Conservation (phyloP, 2,797 vertebrate genomes). For the Catharus ustulatus region DNA sequence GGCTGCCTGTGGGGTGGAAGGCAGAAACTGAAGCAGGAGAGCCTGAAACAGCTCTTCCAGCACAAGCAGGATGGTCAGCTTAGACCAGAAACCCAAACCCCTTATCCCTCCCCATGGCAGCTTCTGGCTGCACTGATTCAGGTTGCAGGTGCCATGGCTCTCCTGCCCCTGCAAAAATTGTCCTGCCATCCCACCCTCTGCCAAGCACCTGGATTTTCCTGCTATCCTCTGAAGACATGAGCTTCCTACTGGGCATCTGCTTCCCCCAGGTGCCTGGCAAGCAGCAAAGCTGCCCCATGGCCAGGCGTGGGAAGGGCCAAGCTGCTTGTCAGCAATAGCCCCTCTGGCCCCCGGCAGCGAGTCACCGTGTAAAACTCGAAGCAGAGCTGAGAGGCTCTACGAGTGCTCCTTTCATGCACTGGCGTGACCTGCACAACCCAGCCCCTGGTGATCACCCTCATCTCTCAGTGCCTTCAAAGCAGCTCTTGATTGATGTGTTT, state of each 20-base stretch:
- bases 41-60: neutral
- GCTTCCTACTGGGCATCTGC: accelerated
- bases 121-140: neutral
- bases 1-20: accelerated
- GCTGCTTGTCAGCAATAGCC: neutral
- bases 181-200: neutral
- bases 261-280: neutral
- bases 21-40: neutral
- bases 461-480: conserved; percentile 56
- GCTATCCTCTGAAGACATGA: accelerated
- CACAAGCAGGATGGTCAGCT: neutral
- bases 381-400: conserved; percentile 23
- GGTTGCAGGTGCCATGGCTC: neutral
- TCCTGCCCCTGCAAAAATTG: neutral
- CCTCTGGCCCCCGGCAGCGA: accelerated
- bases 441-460: conserved; percentile 42
- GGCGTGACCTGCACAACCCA: conserved; percentile 47
- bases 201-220: neutral
- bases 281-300: accelerated
- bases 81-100: neutral
- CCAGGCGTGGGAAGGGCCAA: neutral
- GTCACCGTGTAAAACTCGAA: conserved; percentile 62
- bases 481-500: conserved; percentile 58
- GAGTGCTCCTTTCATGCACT: conserved; percentile 20
- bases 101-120: accelerated